Evolutionary conservation across 2,888 invertebrate species (phyloP), one percentile per base, ranked within the genome.

Genomic region (Siphonodentalium dalli): DNA sequence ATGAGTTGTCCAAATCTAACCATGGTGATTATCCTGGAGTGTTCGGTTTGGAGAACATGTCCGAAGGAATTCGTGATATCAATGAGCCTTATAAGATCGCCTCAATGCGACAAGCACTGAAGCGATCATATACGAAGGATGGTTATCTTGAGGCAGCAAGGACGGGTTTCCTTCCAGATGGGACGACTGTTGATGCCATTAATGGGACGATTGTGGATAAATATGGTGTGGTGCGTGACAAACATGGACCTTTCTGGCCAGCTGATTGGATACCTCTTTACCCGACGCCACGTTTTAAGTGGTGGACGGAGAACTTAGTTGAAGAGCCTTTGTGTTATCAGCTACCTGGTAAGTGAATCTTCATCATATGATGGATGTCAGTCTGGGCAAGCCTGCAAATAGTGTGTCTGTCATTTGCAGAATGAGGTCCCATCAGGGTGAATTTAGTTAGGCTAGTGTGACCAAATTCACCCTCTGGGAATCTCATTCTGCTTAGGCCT

Each of bases 171-270:
- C 61, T 75, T 43, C 71, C 76, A 0, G 74, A 73, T 45, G 78
- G 79, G 0, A 67, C 72, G 2, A 47, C 58, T 9, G 33, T 77
- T 18, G 48, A 63, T 21, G 53, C 59, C 15, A 56, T 68, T 11
- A 58, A 63, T 37, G 77, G 75, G 2, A 66, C 64, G 4, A 79
- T 70, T 59, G 60, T 59, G 29, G 79, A 79, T 58, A 68, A 68
- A 49, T 75, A 69, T 53, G 80, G 80, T 23, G 69, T 80, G 24
- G 41, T 75, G 15, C 58, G 78, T 7, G 70, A 69, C 54, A 59
- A 65, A 29, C 66, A 78, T 49, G 80, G 80, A 23, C 80, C 80
- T 2, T 80, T 79, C 60, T 80, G 80, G 80, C 80, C 80, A 0
- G 53, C 60, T 13, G 79, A 79, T 39, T 71, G 66, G 53, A 72